Percentiles rank a stretch among this genome's conserved stretches.
Evolutionary conservation across 2,888 invertebrate species (phyloP).

Genomic region (Cheilosia impressa): DNA sequence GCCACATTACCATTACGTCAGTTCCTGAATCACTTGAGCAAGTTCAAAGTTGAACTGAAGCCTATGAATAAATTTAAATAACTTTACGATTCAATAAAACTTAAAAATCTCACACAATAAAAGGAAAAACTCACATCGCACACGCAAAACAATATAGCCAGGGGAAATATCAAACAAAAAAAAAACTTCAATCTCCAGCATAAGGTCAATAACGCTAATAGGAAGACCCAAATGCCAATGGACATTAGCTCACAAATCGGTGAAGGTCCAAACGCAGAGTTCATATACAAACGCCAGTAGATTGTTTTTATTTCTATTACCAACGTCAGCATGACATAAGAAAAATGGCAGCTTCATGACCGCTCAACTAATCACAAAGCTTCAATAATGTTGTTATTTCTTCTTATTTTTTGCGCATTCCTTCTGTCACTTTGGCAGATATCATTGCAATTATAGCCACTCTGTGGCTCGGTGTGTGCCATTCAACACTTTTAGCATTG

Average conservation of each 20-base stretch:
- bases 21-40: constrained; percentile 45
- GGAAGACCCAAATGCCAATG: constrained; percentile 43
- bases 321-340: constrained; percentile 29
- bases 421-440: constrained; percentile 55
- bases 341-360: constrained; percentile 22
- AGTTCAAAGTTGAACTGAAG: constrained; percentile 21
- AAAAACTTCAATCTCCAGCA: constrained; percentile 40
- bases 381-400: constrained; percentile 6
- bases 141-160: constrained; percentile 31
- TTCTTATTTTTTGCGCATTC: constrained; percentile 29
- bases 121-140: constrained; percentile 8
- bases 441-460: constrained; percentile 34
- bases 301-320: not conserved
- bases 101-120: constrained; percentile 3
- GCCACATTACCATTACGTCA: constrained; percentile 31
- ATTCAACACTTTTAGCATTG: constrained; percentile 67
- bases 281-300: constrained; percentile 25
- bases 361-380: constrained; percentile 18
- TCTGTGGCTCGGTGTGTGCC: constrained; percentile 21
- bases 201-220: constrained; percentile 67
- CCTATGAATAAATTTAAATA: constrained; percentile 28
- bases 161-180: constrained; percentile 14
- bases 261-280: constrained; percentile 55
- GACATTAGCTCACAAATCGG: constrained; percentile 42
- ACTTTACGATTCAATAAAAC: constrained; percentile 42